phyloP scores from a whole-genome alignment of 2,888 invertebrate genomes.

The Spodoptera picta region DNA sequence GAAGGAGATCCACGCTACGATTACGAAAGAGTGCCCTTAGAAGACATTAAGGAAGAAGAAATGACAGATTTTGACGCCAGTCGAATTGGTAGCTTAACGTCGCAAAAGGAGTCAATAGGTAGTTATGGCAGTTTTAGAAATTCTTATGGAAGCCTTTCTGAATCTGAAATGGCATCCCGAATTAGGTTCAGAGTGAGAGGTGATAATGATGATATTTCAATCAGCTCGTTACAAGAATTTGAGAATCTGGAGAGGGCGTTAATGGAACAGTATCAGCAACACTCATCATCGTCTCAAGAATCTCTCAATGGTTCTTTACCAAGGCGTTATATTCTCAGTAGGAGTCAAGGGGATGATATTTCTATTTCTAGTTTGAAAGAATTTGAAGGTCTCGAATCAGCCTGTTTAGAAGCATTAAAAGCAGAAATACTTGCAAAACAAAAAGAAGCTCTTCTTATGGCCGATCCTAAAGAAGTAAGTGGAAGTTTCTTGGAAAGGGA shows the following conservation, averaged over 20 bases:
- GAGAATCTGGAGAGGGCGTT: constrained; percentile 96
- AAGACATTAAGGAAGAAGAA: constrained; percentile 98
- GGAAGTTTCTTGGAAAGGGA: constrained; percentile 85
- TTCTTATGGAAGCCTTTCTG: constrained; percentile 97
- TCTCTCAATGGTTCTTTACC: constrained; percentile 95
- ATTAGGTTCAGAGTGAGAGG: constrained; percentile 94
- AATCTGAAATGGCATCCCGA: constrained; percentile 95
- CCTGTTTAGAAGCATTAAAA: constrained; percentile 94
- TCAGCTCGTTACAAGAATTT: constrained; percentile 98
- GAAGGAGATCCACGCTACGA: constrained; percentile 93
- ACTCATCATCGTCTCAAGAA: constrained; percentile 95
- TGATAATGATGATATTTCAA: constrained; percentile 97
- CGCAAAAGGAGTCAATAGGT: constrained; percentile 94
- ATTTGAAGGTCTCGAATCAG: constrained; percentile 97
- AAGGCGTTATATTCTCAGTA: constrained; percentile 91
- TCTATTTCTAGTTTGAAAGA: constrained; percentile 96
- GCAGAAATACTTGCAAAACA: constrained; percentile 95
- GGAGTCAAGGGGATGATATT: constrained; percentile 94
- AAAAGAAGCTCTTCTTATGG: constrained; percentile 93
- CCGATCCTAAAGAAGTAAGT: constrained; percentile 87
- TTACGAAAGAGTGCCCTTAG: constrained; percentile 94
- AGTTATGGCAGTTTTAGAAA: constrained; percentile 95
- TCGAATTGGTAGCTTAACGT: constrained; percentile 93
- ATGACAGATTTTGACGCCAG: constrained; percentile 95
- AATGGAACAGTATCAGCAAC: constrained; percentile 92